A percentile compares a stretch with the other conserved stretches of the same genome.
phyloP scores from a whole-genome alignment of 2,888 invertebrate species.

The Parascotia fuliginaria region DNA sequence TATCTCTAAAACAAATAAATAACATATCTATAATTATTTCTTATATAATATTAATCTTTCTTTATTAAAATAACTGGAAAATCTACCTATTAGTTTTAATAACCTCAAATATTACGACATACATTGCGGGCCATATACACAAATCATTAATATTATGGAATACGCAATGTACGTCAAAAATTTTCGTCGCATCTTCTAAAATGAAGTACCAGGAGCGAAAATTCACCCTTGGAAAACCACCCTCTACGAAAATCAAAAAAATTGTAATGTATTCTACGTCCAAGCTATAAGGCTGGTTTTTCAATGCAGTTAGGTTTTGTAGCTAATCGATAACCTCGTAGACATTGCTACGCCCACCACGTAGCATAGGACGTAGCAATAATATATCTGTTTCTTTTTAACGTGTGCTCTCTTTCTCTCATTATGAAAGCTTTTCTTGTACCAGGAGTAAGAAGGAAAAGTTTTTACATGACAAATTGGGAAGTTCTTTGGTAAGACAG shows the following conservation, averaged over 20 bases:
- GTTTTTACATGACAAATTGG: not conserved
- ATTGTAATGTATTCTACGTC: slow-evolving; percentile 18
- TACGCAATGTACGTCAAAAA: slow-evolving; percentile 17
- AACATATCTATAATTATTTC: too few relatives aligned
- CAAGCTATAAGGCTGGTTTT: slow-evolving; percentile 16
- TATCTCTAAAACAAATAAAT: too few relatives aligned
- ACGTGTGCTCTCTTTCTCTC: slow-evolving; percentile 27
- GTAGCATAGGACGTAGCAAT: slow-evolving; percentile 60
- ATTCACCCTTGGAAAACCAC: slow-evolving; percentile 21
- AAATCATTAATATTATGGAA: not conserved
- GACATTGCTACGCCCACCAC: slow-evolving; percentile 36
- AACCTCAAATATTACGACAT: not conserved
- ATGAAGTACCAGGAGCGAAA: slow-evolving; percentile 26
- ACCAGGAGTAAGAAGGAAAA: slow-evolving; percentile 30
- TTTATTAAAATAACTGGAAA: too few relatives aligned
- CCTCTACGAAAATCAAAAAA: not conserved
- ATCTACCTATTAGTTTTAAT: too few relatives aligned
- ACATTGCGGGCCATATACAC: slow-evolving; percentile 16
- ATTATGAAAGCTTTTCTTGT: slow-evolving; percentile 29
- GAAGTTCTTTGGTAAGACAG: not conserved
- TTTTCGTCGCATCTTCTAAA: slow-evolving; percentile 5
- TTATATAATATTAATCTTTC: too few relatives aligned
- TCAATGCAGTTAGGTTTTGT: slow-evolving; percentile 2
- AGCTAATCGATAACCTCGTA: slow-evolving; percentile 65
- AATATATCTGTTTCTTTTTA: slow-evolving; percentile 46